Base-by-base conservation (phyloP, 2,113 vertebrate species). In the Entelurus aequoreus region DNA sequence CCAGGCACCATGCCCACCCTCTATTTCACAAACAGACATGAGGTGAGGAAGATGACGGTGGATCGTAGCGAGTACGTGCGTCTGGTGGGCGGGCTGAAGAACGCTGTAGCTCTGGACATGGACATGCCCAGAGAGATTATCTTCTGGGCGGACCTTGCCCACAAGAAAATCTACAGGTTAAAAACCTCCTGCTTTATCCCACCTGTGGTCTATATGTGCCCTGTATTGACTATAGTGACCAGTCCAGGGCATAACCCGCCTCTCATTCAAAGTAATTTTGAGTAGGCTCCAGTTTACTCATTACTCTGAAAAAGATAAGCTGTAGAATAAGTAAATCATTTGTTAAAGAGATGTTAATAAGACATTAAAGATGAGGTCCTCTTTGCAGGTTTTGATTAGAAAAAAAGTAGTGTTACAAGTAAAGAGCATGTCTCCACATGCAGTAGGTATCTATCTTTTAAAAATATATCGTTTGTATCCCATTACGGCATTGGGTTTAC, bases 141-240 rank as follows among this genome's bases (percentile, higher is more conserved):
- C 77, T 97, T 92, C 78, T 97, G 94, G 94, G 92, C 93, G 0
- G 94, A 97, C 69, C 66, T 88, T 44, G 85, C 81, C 19, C 88
- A 90, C 48, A 92, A 86, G 72, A 94, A 92, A 82, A 95, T 97
- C 82, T 96, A 88, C 85, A 94, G 94, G 94, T 96, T 48, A 83
- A 69, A 36, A n/a, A 42, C 2, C 53, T 13, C 51, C 10, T 11
- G n/a, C 4, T 12, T 8, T 10, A 40, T 55, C 54, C 9, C 14
- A 28, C 13, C 53, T 16, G 21, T n/a, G 14, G 4, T 38, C 14
- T 10, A 40, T 28, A 3, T 28, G 19, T 19, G 19, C 19, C 42
- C 5, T 12, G 42, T 46, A 12, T 46, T 46, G 42, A 46, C 42
- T 46, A 28, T 28, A 12, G 11, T 46, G 42, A 46, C 42, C 11